Percentiles rank a stretch among this genome's conserved stretches.
Evolutionary conservation across 1,140 invertebrate species (phyloP).

Genomic region (Acyrthosiphon pisum): DNA sequence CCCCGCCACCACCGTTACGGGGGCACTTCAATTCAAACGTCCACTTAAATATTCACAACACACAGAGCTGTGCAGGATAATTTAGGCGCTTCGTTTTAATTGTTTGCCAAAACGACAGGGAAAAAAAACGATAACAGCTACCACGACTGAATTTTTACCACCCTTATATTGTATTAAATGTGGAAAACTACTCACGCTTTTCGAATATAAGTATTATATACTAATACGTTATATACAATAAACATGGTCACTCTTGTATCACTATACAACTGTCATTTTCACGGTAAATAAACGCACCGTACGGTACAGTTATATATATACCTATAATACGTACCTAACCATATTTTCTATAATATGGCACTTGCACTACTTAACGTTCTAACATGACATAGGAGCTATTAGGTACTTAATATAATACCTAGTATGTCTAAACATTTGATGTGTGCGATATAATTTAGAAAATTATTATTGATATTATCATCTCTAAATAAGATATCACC

Average conservation of each 20-base stretch:
- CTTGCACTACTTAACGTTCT: no score
- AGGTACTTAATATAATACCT: background rate
- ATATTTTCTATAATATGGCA: no score
- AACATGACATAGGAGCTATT: no score
- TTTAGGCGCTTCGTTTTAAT: conserved; percentile 1
- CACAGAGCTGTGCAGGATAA: background rate
- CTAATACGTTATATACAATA: no score
- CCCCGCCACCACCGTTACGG: no score
- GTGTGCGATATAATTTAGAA: no score
- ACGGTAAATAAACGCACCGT: background rate
- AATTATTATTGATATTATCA: no score
- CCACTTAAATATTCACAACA: background rate
- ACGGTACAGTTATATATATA: background rate
- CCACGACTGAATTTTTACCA: background rate
- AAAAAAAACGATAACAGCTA: background rate
- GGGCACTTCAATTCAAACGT: background rate
- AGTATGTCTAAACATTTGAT: background rate
- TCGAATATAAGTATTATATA: background rate
- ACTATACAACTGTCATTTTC: background rate
- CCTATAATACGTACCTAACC: no score
- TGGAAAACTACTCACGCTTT: background rate
- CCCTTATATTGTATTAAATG: background rate
- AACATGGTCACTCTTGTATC: background rate
- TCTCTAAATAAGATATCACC: background rate
- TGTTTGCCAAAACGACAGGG: background rate